phyloP scores from a whole-genome alignment of 2,113 vertebrate genomes.

The Origma solitaria region DNA sequence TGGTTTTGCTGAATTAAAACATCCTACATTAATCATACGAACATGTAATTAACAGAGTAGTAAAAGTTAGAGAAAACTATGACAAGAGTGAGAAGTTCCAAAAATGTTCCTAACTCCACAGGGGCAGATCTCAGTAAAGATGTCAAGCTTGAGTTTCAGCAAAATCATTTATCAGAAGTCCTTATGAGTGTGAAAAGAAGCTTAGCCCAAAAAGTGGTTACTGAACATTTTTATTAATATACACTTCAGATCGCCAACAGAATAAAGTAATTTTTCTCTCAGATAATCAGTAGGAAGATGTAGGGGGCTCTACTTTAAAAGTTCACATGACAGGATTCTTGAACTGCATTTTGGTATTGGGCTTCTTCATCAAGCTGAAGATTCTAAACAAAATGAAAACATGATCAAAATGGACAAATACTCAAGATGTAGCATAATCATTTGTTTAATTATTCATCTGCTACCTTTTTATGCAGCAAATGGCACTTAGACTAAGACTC shows the following conservation, averaged over 20 bases:
- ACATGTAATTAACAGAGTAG: constrained; percentile 12
- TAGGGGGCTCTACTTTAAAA: constrained; percentile 52
- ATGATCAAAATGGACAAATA: constrained; percentile 27
- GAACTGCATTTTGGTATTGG: constrained; percentile 78
- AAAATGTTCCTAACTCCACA: constrained; percentile 19
- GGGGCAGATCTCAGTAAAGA: not conserved
- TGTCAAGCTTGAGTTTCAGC: not conserved
- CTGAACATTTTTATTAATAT: constrained; percentile 63
- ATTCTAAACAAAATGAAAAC: constrained; percentile 67
- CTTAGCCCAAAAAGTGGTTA: constrained; percentile 22
- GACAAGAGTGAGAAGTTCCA: not conserved
- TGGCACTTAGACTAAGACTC: not conserved
- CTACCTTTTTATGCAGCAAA: not conserved
- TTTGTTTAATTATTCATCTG: not conserved
- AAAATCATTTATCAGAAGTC: constrained; percentile 2
- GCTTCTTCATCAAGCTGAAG: constrained; percentile 79
- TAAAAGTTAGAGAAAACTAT: constrained; percentile 10
- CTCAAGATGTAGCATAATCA: not conserved
- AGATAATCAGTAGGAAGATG: constrained; percentile 52
- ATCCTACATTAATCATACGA: not conserved
- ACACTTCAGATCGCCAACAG: constrained; percentile 33
- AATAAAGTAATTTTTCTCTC: constrained; percentile 40
- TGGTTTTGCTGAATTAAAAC: not conserved
- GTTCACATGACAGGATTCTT: constrained; percentile 76
- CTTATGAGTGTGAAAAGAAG: not conserved